Conservation (phyloP, 2,888 invertebrate species). For the Cremastobaeus sp. region DNA sequence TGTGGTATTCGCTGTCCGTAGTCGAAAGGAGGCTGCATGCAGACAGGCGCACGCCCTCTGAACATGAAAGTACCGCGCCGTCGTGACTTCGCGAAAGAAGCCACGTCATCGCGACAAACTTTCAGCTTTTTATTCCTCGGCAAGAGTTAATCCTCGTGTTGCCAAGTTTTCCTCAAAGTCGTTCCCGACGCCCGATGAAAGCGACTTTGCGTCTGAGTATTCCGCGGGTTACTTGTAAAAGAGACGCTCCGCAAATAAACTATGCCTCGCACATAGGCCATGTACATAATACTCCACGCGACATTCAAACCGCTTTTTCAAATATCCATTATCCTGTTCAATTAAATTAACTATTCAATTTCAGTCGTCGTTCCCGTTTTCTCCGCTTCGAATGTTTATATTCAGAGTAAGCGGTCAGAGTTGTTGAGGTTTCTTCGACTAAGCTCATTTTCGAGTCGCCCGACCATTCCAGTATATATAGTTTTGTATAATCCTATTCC, state of each 20-base stretch:
- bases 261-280: constrained; percentile 40
- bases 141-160: constrained; percentile 72
- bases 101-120: constrained; percentile 55
- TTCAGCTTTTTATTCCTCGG: constrained; percentile 69
- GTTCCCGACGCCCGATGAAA: constrained; percentile 18
- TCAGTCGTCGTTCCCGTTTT: too few species aligned
- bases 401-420: too few species aligned
- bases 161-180: constrained; percentile 70
- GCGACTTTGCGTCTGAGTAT: constrained; percentile 49
- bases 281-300: constrained; percentile 36
- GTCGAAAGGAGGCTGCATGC: constrained; percentile 39
- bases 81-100: constrained; percentile 33
- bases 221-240: constrained; percentile 57
- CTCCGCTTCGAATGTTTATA: too few species aligned
- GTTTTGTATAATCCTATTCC: too few species aligned
- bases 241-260: constrained; percentile 69
- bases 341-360: constrained; percentile 71
- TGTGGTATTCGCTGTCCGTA: constrained; percentile 26
- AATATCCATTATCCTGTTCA: constrained; percentile 61
- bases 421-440: too few species aligned
- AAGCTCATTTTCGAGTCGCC: too few species aligned
- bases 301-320: constrained; percentile 32
- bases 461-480: too few species aligned
- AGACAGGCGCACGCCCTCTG: constrained; percentile 22
- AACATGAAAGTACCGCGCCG: constrained; percentile 41